A percentile compares a stretch with the other conserved stretches of the same genome.
Evolutionary conservation across 1,140 invertebrate genomes (phyloP).

Genomic region (Hyposmocoma kahamanoa): DNA sequence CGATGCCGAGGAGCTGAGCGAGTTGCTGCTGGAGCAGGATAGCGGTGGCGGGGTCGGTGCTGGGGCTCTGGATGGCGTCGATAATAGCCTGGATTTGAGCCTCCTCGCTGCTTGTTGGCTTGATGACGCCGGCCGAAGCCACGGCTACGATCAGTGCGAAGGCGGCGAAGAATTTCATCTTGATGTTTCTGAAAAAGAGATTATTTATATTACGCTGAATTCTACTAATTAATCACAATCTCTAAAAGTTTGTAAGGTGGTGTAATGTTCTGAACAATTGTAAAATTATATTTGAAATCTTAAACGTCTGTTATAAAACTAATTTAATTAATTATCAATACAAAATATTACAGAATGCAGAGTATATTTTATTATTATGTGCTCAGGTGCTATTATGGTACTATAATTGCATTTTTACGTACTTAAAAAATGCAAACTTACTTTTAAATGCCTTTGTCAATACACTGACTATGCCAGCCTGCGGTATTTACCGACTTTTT

Average conservation of each 20-base stretch:
- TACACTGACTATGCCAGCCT: constrained; percentile 10
- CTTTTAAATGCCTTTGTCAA: constrained; percentile 3
- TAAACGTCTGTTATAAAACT: too few species aligned
- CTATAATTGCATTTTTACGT: too few species aligned
- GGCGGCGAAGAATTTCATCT: constrained; percentile 50
- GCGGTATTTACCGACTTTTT: constrained; percentile 3
- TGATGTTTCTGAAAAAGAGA: constrained; percentile 17
- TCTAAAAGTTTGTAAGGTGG: too few species aligned
- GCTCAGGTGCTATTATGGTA: constrained; percentile 1
- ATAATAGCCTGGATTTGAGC: constrained; percentile 41
- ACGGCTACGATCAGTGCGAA: constrained; percentile 38
- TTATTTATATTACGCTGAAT: too few species aligned
- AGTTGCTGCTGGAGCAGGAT: constrained; percentile 40
- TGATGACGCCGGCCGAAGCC: constrained; percentile 31
- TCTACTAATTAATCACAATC: too few species aligned
- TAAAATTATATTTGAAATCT: too few species aligned
- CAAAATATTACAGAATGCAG: not conserved
- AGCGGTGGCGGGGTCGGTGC: constrained; percentile 50
- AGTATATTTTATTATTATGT: not conserved
- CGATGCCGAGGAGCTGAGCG: constrained; percentile 22
- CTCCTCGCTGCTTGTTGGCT: constrained; percentile 13
- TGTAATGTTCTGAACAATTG: too few species aligned
- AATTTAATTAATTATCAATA: not conserved
- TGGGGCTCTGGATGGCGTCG: constrained; percentile 44
- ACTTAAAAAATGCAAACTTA: too few species aligned